Evolutionary conservation across 2,888 invertebrate genomes (phyloP), one percentile per base, ranked within the genome.

Genomic region (Tenthredo notha): DNA sequence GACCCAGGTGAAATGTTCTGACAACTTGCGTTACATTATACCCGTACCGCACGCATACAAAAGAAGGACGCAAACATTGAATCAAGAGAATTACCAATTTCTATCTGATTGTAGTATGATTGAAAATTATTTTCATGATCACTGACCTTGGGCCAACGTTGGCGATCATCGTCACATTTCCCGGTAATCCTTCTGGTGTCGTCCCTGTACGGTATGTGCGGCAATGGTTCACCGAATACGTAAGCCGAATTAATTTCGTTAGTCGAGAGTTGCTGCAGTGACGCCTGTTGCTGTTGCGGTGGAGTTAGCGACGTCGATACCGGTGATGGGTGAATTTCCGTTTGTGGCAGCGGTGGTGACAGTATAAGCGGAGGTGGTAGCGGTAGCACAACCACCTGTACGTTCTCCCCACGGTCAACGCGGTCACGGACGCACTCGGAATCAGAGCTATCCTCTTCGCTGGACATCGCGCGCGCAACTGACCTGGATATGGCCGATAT

Each of bases 381-480:
- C 33, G 83, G 47, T 29, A 40, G 33, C 37, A n/a, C 18, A 29
- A 50, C 80, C 80, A 80, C 80, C 80, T 80, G 80, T 80, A 40
- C 15, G 83, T 47, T 65, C 25, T 67, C 70, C 29, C 47, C 83
- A 40, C 47, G 43, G 18, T 78, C 54, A 37, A 78, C n/a, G 33
- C 33, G 78, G 54, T 80, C 80, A 61, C 83, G 67, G 47, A 12
- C 88, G 84, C 88, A 88, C 87, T 91, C 91, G 87, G 90, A 90
- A 83, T 89, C 90, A 58, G 90, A 90, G 86, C 90, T 92, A 84
- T 92, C 92, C 89, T 92, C 91, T 84, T 90, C 90, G 89, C 90
- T 92, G 89, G 91, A 92, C 92, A 92, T 92, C 91, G 90, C 91
- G 89, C 86, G 87, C 85, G 85, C 89, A 87, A 92, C 92, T 92